A percentile compares a stretch with the other conserved stretches of the same genome.
Conservation (phyloP, 2,113 vertebrate genomes). For the Sialia sialis region DNA sequence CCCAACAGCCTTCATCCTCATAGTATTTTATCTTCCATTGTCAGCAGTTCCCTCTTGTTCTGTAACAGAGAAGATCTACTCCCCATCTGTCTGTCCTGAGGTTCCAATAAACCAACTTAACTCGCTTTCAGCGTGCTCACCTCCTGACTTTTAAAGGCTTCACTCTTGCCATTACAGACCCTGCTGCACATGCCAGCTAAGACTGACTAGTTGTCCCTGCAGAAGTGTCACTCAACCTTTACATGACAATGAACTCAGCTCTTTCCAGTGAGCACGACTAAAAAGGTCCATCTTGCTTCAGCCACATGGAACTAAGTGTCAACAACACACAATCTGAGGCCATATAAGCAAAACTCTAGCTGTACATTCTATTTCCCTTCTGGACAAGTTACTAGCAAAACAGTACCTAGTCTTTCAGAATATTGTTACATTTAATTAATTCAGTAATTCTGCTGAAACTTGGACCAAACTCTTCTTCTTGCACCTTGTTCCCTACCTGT, state of each 20-base stretch:
- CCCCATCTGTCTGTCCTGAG: not conserved
- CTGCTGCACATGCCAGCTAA: fast-evolving
- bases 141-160: not conserved
- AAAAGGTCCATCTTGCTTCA: not conserved
- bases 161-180: not conserved
- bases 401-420: not conserved
- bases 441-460: not conserved
- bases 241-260: not conserved
- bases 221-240: not conserved
- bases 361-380: not conserved
- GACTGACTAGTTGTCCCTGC: fast-evolving
- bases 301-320: fast-evolving
- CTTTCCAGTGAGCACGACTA: not conserved
- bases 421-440: not conserved
- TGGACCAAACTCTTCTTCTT: not conserved
- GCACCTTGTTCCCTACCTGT: fast-evolving
- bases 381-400: not conserved
- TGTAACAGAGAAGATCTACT: fast-evolving
- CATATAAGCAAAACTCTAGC: not conserved
- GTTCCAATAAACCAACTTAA: fast-evolving
- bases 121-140: not conserved
- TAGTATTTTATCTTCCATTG: not conserved
- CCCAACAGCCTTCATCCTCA: not conserved
- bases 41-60: not conserved
- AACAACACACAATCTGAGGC: not conserved